Percentiles rank a stretch among this genome's conserved stretches.
phyloP scores from a whole-genome alignment of 2,888 invertebrate genomes.

The Trichogramma evanescens region DNA sequence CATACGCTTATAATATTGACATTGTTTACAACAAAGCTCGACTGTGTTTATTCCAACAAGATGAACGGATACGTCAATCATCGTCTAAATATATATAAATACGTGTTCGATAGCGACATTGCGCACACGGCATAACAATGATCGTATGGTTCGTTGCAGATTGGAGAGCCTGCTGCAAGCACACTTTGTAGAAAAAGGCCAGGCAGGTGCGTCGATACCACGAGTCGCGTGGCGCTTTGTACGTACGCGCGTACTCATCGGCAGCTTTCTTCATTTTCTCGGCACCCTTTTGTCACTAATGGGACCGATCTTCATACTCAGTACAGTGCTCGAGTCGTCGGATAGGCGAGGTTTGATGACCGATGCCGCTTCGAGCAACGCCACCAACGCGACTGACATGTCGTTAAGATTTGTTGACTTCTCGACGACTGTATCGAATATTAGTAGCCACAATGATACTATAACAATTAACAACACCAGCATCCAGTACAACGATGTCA shows the following conservation, averaged over 20 bases:
- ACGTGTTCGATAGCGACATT: too few species aligned
- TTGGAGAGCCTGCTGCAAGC: slow-evolving; percentile 49
- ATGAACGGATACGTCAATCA: too few species aligned
- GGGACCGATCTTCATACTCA: slow-evolving; percentile 36
- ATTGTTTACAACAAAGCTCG: too few species aligned
- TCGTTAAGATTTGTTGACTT: not conserved
- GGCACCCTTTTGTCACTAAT: slow-evolving; percentile 48
- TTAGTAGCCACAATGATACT: too few species aligned
- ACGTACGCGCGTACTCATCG: slow-evolving; percentile 45
- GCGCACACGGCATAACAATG: not conserved
- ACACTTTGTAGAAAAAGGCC: slow-evolving; percentile 46
- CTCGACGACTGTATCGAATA: too few species aligned
- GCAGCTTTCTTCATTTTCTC: slow-evolving; percentile 44
- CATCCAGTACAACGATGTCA: not conserved
- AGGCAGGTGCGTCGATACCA: slow-evolving; percentile 47
- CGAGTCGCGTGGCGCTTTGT: slow-evolving; percentile 47
- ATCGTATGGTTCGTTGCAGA: slow-evolving; percentile 30
- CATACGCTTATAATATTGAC: too few species aligned
- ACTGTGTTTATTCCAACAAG: too few species aligned
- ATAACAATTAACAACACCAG: too few species aligned
- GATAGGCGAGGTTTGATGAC: slow-evolving; percentile 22
- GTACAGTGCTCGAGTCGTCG: slow-evolving; percentile 23
- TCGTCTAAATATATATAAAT: too few species aligned
- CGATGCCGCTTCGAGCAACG: not conserved
- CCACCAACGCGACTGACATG: not conserved